Percentiles rank a stretch among this genome's conserved stretches.
These are phyloP conservation scores for Colletes collaris DNA, from an alignment of 2,888 invertebrate species.

Conservation along the genomic window DNA sequence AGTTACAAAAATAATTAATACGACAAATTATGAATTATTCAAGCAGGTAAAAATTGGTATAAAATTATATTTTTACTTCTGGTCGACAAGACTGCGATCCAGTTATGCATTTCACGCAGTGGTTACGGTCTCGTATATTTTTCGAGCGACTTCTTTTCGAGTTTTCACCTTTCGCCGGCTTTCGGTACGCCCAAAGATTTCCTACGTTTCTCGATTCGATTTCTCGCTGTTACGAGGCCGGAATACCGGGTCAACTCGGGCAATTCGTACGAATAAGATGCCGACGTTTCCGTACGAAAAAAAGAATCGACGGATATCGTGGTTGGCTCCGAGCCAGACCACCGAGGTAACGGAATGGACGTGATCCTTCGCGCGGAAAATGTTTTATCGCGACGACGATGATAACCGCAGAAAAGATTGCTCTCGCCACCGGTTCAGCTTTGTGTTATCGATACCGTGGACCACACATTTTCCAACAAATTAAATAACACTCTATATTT, in stretches of 20 bases:
- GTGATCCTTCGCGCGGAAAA: constrained; percentile 25
- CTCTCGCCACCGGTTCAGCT: not conserved
- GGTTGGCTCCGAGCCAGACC: constrained; percentile 22
- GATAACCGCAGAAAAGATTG: constrained; percentile 5
- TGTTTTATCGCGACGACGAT: not conserved
- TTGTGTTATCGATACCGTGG: not conserved
- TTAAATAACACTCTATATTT: no score
- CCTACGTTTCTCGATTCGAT: constrained; percentile 44
- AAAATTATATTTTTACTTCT: no score
- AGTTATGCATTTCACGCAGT: not conserved
- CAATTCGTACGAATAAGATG: constrained; percentile 34
- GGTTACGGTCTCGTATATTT: constrained; percentile 19
- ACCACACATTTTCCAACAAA: no score
- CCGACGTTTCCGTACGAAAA: constrained; percentile 1
- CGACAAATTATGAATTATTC: no score
- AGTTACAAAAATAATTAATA: no score
- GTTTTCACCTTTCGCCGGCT: constrained; percentile 56
- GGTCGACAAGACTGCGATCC: not conserved
- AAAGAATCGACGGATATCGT: constrained; percentile 8
- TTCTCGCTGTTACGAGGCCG: constrained; percentile 58
- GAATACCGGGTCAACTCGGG: constrained; percentile 45
- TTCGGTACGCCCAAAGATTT: constrained; percentile 40
- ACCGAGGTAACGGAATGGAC: constrained; percentile 13
- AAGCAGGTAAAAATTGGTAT: no score
- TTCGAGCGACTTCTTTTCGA: constrained; percentile 29